These are phyloP conservation scores for Clupea harengus DNA, from an alignment of 2,113 vertebrate species.

Conservation along the genomic window DNA sequence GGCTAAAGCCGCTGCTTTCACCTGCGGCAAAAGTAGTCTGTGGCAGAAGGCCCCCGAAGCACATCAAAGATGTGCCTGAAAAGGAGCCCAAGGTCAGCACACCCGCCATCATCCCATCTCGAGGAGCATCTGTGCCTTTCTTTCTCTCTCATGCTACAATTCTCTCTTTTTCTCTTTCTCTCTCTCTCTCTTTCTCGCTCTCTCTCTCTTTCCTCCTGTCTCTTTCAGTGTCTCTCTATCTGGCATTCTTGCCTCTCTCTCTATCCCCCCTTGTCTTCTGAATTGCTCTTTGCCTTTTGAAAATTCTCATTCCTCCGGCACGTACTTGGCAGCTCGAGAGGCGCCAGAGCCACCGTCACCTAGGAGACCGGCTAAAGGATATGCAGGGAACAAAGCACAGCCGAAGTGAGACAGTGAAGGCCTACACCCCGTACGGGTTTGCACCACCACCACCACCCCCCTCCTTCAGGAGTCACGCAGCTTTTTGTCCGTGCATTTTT, in stretches of 20 bases:
- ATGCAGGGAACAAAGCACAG: constrained; percentile 25
- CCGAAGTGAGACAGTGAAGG: background rate
- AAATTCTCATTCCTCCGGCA: constrained; percentile 29
- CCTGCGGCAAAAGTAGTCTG: background rate
- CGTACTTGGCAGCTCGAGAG: constrained; percentile 8
- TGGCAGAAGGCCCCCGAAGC: background rate
- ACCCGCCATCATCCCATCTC: background rate
- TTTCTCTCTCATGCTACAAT: background rate
- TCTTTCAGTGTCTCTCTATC: background rate
- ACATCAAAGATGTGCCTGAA: background rate
- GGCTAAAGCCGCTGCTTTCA: background rate
- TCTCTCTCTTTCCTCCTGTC: background rate
- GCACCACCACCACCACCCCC: background rate
- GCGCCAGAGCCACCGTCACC: background rate
- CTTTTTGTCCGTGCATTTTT: constrained; percentile 41
- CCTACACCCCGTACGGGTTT: background rate
- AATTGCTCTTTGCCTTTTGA: constrained; percentile 15
- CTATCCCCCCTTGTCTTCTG: background rate
- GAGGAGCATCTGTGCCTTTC: background rate
- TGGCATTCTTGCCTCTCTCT: background rate
- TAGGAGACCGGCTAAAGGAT: constrained; percentile 27
- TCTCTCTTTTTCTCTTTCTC: background rate
- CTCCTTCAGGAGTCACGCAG: constrained; percentile 37
- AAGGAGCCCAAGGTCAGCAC: constrained; percentile 8
- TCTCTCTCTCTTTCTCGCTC: background rate